Conservation (phyloP, 2,113 vertebrate genomes). For the Misgurnus mizolepis region DNA sequence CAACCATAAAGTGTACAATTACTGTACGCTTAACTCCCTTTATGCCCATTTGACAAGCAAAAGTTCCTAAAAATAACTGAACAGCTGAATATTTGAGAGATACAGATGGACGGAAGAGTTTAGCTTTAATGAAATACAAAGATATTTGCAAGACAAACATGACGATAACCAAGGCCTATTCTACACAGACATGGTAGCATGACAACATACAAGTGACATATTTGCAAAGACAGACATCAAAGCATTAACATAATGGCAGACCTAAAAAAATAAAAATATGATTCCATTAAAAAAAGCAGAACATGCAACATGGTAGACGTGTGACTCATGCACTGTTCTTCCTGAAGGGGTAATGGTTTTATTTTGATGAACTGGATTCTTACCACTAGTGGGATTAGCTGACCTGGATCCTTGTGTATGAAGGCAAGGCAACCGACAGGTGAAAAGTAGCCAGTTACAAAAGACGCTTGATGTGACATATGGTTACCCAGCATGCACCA, state of each 20-base stretch:
- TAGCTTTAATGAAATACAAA: slow-evolving; percentile 19
- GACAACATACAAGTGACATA: slow-evolving; percentile 42
- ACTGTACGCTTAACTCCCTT: no score
- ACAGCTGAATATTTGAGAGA: not conserved
- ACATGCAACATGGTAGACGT: slow-evolving; percentile 40
- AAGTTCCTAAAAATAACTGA: not conserved
- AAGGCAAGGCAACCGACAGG: slow-evolving; percentile 88
- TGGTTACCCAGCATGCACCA: slow-evolving; percentile 68
- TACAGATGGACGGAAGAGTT: slow-evolving; percentile 12
- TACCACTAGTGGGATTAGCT: slow-evolving; percentile 99
- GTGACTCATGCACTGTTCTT: slow-evolving; percentile 55
- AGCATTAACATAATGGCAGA: not conserved
- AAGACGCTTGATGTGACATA: slow-evolving; percentile 72
- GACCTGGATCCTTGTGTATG: slow-evolving; percentile 99
- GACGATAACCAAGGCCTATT: slow-evolving; percentile 14
- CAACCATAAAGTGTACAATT: no score
- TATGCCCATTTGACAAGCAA: not conserved
- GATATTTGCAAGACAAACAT: slow-evolving; percentile 32
- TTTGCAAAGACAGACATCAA: slow-evolving; percentile 23
- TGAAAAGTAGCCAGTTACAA: slow-evolving; percentile 83
- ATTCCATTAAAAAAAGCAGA: slow-evolving; percentile 39
- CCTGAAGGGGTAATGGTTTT: slow-evolving; percentile 10
- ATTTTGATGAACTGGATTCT: slow-evolving; percentile 76
- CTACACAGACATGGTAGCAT: slow-evolving; percentile 7
- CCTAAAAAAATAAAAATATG: not conserved